Evolutionary conservation across 2,113 vertebrate species (phyloP).

Genomic region (Hippotragus niger): DNA sequence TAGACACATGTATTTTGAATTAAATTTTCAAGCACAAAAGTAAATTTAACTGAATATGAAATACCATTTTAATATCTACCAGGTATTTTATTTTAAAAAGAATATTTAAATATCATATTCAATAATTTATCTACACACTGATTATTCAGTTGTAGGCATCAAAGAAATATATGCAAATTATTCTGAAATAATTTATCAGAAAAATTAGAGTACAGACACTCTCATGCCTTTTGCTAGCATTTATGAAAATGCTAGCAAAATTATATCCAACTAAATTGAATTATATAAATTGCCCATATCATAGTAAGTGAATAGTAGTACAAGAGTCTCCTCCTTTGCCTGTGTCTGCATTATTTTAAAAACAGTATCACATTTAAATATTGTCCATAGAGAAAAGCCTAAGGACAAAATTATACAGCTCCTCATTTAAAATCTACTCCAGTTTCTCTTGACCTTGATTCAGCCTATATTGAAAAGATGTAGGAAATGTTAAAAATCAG

Average conservation of each 20-base stretch:
- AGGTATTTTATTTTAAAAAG: background rate
- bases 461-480: background rate
- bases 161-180: background rate
- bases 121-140: background rate
- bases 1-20: background rate
- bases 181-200: background rate
- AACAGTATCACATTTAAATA: background rate
- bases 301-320: background rate
- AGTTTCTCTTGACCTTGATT: background rate
- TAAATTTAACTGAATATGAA: background rate
- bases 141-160: background rate
- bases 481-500: background rate
- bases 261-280: background rate
- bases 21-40: constrained; percentile 34
- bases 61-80: background rate
- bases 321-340: background rate
- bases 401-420: background rate
- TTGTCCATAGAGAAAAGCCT: background rate
- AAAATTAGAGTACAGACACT: background rate
- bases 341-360: background rate
- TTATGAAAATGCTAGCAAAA: background rate
- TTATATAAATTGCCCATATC: background rate
- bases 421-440: background rate
- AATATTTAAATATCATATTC: background rate
- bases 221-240: background rate